Evolutionary conservation across 1,140 invertebrate genomes (phyloP).

Genomic region (Adelges cooleyi): DNA sequence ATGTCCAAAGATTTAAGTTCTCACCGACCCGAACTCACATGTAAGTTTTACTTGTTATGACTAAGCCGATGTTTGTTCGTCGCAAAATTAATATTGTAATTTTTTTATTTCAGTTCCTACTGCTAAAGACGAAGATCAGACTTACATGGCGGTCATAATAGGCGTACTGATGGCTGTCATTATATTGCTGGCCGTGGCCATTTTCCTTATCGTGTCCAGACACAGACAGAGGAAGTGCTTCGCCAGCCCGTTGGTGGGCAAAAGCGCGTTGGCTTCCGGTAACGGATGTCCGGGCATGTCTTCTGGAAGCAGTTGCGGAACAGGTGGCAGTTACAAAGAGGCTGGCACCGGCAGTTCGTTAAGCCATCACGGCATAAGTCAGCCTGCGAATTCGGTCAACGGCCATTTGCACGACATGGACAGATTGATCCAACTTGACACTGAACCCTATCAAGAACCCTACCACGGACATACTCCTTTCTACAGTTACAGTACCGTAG

Average conservation of each 20-base stretch:
- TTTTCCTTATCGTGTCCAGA: conserved; percentile 64
- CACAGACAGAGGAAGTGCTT: conserved; percentile 66
- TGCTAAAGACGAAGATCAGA: conserved; percentile 56
- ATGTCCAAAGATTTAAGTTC: neutral
- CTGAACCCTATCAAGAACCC: conserved; percentile 58
- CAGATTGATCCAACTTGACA: conserved; percentile 51
- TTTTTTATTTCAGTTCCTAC: conserved; percentile 48
- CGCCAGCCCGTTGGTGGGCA: conserved; percentile 56
- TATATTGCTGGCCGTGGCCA: conserved; percentile 55
- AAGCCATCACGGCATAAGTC: conserved; percentile 32
- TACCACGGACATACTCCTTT: conserved; percentile 64
- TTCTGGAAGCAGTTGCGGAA: conserved; percentile 43
- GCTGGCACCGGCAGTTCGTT: conserved; percentile 35
- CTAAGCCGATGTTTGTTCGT: too few species aligned
- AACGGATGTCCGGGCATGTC: conserved; percentile 37
- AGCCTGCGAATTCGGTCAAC: conserved; percentile 36
- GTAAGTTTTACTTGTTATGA: too few species aligned
- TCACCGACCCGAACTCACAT: neutral
- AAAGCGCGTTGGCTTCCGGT: conserved; percentile 35
- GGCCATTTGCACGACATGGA: conserved; percentile 40
- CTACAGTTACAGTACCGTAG: conserved; percentile 64
- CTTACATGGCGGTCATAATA: conserved; percentile 70
- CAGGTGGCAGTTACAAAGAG: conserved; percentile 38
- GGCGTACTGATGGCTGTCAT: conserved; percentile 67
- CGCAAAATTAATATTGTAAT: too few species aligned